These are phyloP conservation scores for Alligator mississippiensis DNA, from an alignment of 2,113 vertebrate species.

Conservation along the genomic window DNA sequence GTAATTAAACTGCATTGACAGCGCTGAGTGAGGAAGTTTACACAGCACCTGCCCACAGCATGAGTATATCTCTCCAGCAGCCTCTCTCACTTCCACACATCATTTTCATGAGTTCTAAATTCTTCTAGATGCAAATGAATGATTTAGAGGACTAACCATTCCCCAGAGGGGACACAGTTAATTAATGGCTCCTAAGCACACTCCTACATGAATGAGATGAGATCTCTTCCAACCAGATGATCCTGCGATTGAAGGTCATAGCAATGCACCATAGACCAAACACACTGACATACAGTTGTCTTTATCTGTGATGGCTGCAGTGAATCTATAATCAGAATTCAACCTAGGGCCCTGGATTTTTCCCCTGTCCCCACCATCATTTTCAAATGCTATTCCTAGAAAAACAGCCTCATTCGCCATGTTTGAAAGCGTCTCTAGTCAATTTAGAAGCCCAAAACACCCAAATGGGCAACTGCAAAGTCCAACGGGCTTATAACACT, in stretches of 20 bases:
- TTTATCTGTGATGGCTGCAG: neutral
- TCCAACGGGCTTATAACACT: neutral
- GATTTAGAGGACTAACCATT: neutral
- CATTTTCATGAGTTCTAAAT: neutral
- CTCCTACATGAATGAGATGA: neutral
- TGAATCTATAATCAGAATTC: neutral
- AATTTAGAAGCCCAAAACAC: neutral
- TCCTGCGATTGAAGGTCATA: neutral
- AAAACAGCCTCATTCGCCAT: neutral
- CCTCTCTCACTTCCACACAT: neutral
- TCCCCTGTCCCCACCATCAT: neutral
- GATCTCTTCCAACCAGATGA: neutral
- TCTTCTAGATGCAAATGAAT: neutral
- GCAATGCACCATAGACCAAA: neutral
- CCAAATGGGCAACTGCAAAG: constrained; percentile 14
- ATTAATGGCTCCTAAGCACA: constrained; percentile 55
- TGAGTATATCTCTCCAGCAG: constrained; percentile 30
- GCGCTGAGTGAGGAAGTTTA: constrained; percentile 42
- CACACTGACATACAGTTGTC: neutral
- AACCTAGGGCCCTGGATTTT: neutral
- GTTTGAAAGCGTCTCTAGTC: constrained; percentile 45
- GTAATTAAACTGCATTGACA: neutral
- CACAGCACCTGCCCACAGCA: constrained; percentile 43
- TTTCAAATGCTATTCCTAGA: neutral
- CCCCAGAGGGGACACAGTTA: neutral